Percentiles rank a stretch among this genome's conserved stretches.
Conservation (phyloP, 1,140 invertebrate species). For the Bombus breviceps region DNA sequence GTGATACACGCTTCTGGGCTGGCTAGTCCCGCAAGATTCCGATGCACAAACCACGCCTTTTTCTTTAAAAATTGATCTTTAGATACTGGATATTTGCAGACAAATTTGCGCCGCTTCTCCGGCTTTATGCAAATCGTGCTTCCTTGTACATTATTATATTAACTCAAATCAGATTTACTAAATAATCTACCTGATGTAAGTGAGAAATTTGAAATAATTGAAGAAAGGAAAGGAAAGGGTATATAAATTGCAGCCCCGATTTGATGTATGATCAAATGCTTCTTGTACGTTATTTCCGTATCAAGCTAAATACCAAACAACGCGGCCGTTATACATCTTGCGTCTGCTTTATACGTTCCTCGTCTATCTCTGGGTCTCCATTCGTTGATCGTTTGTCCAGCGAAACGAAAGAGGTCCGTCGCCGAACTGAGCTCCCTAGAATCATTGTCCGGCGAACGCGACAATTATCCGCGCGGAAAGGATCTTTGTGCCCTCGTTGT, state of each 20-base stretch:
- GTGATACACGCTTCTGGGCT: constrained; percentile 12
- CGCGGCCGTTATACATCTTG: too few relatives aligned
- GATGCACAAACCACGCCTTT: too few relatives aligned
- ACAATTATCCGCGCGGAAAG: constrained; percentile 53
- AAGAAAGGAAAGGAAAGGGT: too few relatives aligned
- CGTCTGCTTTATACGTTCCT: background rate
- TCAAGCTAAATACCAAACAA: too few relatives aligned
- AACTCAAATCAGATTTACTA: too few relatives aligned
- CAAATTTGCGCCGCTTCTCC: constrained; percentile 21
- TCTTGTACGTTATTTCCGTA: background rate
- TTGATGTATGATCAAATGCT: fast-evolving
- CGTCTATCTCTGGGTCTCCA: background rate
- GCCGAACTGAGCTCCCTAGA: background rate
- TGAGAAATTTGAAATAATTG: fast-evolving
- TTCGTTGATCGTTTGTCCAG: constrained; percentile 61
- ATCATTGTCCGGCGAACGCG: constrained; percentile 42
- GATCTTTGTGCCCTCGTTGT: constrained; percentile 41
- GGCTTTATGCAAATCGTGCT: background rate
- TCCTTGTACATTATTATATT: too few relatives aligned
- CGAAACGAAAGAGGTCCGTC: constrained; percentile 6
- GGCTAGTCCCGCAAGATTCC: background rate
- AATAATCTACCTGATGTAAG: too few relatives aligned
- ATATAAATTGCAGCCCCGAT: background rate
- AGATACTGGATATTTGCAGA: background rate
- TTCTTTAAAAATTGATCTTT: too few relatives aligned